Conservation (phyloP, 2,888 invertebrate species). For the Thysanoteuthis rhombus region DNA sequence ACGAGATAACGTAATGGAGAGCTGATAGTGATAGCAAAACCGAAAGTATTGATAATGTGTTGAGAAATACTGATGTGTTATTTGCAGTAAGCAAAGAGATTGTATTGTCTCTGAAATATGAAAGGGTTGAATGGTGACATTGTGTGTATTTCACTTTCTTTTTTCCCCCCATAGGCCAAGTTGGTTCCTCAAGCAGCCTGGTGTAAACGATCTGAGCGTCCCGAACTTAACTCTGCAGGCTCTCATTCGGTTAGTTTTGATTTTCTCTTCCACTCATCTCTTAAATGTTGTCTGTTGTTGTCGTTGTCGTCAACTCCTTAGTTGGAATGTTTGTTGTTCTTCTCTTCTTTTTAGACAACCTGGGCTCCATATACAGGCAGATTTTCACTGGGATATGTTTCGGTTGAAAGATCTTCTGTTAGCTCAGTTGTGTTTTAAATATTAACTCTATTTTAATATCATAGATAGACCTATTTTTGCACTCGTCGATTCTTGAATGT, state of each 20-base stretch:
- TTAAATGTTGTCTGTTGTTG: neutral
- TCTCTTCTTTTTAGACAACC: neutral
- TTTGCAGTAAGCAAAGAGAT: too few relatives aligned
- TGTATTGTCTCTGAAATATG: neutral
- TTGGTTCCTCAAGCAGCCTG: neutral
- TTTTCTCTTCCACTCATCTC: neutral
- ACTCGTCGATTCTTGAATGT: too few relatives aligned
- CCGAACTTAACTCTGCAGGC: constrained; percentile 12
- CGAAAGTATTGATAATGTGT: too few relatives aligned
- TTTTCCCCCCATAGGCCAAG: neutral
- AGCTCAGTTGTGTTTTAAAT: too few relatives aligned
- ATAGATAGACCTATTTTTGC: too few relatives aligned
- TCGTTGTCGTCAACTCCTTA: neutral
- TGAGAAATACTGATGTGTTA: too few relatives aligned
- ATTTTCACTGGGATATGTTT: too few relatives aligned
- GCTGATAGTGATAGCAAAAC: too few relatives aligned
- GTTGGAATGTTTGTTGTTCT: neutral
- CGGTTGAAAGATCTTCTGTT: too few relatives aligned
- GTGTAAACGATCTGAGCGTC: neutral
- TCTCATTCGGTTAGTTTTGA: neutral
- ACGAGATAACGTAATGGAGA: too few relatives aligned
- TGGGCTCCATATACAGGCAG: too few relatives aligned
- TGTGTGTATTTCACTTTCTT: neutral
- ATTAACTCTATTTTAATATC: too few relatives aligned
- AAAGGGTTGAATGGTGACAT: neutral